These are phyloP conservation scores for Prenolepis imparis DNA, from an alignment of 2,888 invertebrate species.

Conservation along the genomic window DNA sequence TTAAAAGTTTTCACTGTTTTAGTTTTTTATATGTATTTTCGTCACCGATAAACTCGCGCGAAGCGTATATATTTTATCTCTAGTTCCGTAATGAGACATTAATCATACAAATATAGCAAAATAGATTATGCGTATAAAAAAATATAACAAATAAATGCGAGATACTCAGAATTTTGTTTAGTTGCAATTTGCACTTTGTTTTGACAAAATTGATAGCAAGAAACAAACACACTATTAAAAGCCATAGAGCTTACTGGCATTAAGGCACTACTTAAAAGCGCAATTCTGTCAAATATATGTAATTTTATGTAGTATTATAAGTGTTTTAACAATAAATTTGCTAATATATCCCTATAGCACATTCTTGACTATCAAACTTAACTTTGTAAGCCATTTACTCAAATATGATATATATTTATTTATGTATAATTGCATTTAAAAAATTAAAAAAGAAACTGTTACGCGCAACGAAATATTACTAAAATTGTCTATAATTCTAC, in stretches of 20 bases:
- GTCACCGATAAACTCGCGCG: conserved; percentile 2
- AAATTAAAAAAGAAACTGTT: not conserved
- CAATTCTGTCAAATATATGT: conserved; percentile 54
- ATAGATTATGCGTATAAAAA: conserved; percentile 41
- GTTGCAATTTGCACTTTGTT: conserved; percentile 57
- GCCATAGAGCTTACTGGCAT: conserved; percentile 62
- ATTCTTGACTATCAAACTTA: conserved; percentile 59
- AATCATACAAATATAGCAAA: conserved; percentile 32
- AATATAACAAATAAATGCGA: conserved; percentile 26
- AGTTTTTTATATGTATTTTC: conserved; percentile 51
- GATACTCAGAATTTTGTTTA: conserved; percentile 44
- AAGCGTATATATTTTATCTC: conserved; percentile 22
- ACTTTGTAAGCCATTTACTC: conserved; percentile 64
- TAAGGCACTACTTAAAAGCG: conserved; percentile 68
- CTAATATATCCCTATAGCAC: conserved; percentile 44
- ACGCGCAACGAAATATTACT: not conserved
- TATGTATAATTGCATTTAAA: conserved; percentile 30
- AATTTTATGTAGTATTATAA: conserved; percentile 44
- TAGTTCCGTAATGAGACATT: not conserved
- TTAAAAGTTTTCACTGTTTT: conserved; percentile 27
- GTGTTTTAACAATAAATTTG: conserved; percentile 50
- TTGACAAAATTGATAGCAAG: conserved; percentile 49
- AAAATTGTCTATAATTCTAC: conserved; percentile 3
- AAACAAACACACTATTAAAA: conserved; percentile 47
- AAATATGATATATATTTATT: conserved; percentile 51